Evolutionary conservation across 2,113 vertebrate species (phyloP), one percentile per base, ranked within the genome.

Genomic region (Hydropotes inermis): DNA sequence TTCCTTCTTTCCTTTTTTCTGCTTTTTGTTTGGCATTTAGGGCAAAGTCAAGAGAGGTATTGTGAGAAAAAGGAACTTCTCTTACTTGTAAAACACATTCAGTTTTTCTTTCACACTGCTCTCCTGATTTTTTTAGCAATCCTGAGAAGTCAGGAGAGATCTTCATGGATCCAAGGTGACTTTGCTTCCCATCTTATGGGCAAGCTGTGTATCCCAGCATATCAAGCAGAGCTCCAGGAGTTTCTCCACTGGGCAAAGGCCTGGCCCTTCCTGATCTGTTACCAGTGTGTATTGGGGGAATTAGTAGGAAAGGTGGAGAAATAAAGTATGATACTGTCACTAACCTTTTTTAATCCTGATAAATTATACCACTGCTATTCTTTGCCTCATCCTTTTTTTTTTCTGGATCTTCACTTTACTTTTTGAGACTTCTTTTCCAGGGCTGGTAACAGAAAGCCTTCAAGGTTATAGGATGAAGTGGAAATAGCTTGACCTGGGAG

Each of bases 11-110:
- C 6, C 50, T 28, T 64, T 83, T 61, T 45, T 83, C 17, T 36
- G 76, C 55, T 76, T 70, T 95, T 85, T 70, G 16, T 94, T 95
- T 97, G 55, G 43, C 43, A 67, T 54, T 95, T 92, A 94, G 27
- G 95, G 50, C 45, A 92, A 97, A 81, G 43, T 78, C 33, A 82
- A 55, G 67, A 52, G 45, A 27, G 21, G 1, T 55, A 33, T 9
- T 33, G 2, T 82, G 10, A 61, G 60, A 95, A 82, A 33, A 33
- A 88, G 79, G 50, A 79, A 6, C 28, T 50, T 52, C n/a, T 91
- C 86, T 50, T 33, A n/a, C 33, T 47, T 78, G 4, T 82, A 86
- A 57, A 47, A n/a, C 33, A 64, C 9, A 5, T 60, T 87, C 52
- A 39, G 25, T 39, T 43, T 67, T 89, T 95, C 58, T 54, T 15